phyloP scores from a whole-genome alignment of 2,797 vertebrate genomes.

The Eleutherodactylus coqui region DNA sequence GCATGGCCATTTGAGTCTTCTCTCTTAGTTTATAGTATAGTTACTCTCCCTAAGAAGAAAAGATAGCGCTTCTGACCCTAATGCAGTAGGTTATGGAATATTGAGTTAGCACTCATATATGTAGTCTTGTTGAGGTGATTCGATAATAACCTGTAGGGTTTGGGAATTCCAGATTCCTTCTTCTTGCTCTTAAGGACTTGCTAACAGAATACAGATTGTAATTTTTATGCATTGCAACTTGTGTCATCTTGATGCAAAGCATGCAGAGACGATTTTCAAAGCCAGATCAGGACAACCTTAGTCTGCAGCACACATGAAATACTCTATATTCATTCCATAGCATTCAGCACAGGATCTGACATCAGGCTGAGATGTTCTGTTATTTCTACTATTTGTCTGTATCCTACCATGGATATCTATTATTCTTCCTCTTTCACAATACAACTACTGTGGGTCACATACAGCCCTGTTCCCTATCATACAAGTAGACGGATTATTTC shows the following conservation, averaged over 20 bases:
- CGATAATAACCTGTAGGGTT: not conserved
- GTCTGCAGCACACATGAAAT: not conserved
- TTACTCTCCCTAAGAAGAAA: too few species aligned
- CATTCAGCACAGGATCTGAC: too few species aligned
- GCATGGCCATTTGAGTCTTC: too few species aligned
- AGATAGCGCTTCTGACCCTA: too few species aligned
- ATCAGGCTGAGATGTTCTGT: not conserved
- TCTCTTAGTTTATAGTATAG: too few species aligned
- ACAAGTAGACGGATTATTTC: not conserved
- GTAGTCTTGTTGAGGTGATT: slow-evolving; percentile 38
- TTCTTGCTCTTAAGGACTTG: not conserved
- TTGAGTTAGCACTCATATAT: slow-evolving; percentile 32
- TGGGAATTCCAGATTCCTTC: too few species aligned
- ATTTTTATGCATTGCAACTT: not conserved
- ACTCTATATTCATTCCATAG: not conserved
- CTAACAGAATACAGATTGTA: not conserved
- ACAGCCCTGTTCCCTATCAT: too few species aligned
- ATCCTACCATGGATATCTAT: not conserved
- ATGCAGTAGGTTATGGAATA: slow-evolving; percentile 45
- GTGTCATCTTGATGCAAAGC: not conserved
- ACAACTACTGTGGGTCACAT: not conserved
- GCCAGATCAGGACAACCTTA: too few species aligned
- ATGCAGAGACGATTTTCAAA: too few species aligned
- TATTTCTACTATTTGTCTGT: not conserved
- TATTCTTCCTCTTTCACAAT: not conserved